Conservation (phyloP, 1,140 invertebrate species). For the Sminthurinus signatus region DNA sequence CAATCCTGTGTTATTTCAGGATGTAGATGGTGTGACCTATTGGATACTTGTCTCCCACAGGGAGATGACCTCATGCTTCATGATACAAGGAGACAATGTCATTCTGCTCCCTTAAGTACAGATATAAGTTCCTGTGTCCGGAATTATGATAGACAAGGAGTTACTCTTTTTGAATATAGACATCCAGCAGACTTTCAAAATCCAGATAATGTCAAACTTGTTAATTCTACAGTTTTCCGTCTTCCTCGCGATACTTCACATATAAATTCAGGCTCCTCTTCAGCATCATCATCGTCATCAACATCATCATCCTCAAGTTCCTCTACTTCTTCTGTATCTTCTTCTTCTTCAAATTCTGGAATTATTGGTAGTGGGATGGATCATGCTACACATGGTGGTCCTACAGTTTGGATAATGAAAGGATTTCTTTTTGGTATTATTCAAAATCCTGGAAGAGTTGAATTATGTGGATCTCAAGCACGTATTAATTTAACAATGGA, state of each 20-base stretch:
- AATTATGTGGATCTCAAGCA: conserved; percentile 33
- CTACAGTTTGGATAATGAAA: conserved; percentile 14
- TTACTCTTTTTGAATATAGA: conserved; percentile 80
- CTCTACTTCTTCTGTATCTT: no score
- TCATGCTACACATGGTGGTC: no score
- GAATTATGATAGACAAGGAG: conserved; percentile 52
- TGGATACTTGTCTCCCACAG: conserved; percentile 19
- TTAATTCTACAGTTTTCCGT: conserved; percentile 30
- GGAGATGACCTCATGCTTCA: no score
- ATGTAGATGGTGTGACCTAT: conserved; percentile 32
- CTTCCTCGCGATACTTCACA: conserved; percentile 5
- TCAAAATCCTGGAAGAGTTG: conserved; percentile 19
- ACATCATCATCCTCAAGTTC: no score
- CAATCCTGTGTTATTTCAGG: conserved; percentile 64
- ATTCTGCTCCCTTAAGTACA: conserved; percentile 29
- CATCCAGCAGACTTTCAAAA: conserved; percentile 76
- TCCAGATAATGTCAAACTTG: conserved; percentile 48
- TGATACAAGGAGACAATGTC: conserved; percentile 39
- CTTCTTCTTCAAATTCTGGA: no score
- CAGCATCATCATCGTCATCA: no score
- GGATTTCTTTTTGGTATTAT: conserved; percentile 20
- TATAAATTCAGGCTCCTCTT: no score
- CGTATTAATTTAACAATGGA: conserved; percentile 28
- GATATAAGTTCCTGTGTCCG: conserved; percentile 55
- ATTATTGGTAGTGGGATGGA: background rate